A percentile compares a stretch with the other conserved stretches of the same genome.
Conservation (phyloP, 2,888 invertebrate genomes). For the Sialis fuliginosa region DNA sequence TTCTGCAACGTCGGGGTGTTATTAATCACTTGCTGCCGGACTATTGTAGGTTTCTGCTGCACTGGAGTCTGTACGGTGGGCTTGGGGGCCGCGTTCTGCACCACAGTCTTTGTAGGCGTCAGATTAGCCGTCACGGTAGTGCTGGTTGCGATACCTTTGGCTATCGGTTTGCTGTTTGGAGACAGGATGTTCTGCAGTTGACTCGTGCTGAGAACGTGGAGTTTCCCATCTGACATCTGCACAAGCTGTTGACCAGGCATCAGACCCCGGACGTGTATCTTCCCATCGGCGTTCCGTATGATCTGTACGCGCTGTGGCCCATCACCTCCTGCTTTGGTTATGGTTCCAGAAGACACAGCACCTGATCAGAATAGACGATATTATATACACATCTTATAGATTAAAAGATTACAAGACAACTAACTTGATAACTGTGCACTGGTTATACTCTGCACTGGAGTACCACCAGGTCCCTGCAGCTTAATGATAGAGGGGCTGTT, state of each 20-base stretch:
- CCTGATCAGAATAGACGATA: too few relatives aligned
- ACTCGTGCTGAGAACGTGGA: conserved; percentile 62
- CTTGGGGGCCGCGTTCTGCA: conserved; percentile 8
- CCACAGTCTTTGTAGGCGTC: conserved; percentile 15
- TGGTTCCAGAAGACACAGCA: too few relatives aligned
- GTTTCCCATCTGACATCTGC: conserved; percentile 83
- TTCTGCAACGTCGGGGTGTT: conserved; percentile 24
- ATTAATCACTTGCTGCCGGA: conserved; percentile 15
- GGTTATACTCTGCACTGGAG: conserved; percentile 21
- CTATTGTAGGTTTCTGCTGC: conserved; percentile 19
- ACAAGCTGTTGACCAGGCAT: conserved; percentile 85
- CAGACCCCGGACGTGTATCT: conserved; percentile 78
- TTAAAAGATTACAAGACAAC: neutral
- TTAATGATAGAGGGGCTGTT: conserved; percentile 31
- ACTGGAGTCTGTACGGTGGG: conserved; percentile 14
- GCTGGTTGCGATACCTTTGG: conserved; percentile 17
- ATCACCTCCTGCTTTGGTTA: conserved; percentile 13
- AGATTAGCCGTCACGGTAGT: conserved; percentile 24
- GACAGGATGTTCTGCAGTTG: conserved; percentile 24
- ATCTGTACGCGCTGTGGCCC: conserved; percentile 72
- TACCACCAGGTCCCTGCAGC: conserved; percentile 22
- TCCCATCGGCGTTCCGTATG: conserved; percentile 76
- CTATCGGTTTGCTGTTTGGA: conserved; percentile 12
- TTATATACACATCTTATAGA: neutral
- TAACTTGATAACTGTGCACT: conserved; percentile 27